These are phyloP conservation scores for Stenolophus ochropezus DNA, from an alignment of 2,888 invertebrate species.

Conservation along the genomic window DNA sequence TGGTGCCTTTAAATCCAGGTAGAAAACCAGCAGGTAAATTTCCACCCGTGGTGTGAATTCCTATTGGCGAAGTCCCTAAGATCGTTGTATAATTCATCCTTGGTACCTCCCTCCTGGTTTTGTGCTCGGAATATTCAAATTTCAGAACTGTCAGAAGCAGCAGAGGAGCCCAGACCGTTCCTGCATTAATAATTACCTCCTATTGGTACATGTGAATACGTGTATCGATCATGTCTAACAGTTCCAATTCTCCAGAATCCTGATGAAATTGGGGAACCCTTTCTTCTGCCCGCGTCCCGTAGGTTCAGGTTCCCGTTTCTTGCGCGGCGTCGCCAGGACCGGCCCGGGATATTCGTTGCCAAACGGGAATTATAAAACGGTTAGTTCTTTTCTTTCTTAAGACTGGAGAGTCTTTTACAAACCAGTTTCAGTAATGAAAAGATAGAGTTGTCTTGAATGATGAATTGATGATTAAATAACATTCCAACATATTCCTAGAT, in stretches of 20 bases:
- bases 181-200: slow-evolving; percentile 67
- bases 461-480: too few species aligned
- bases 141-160: slow-evolving; percentile 59
- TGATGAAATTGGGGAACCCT: slow-evolving; percentile 54
- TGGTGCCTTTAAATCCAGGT: background rate
- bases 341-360: too few species aligned
- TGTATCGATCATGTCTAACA: slow-evolving; percentile 59
- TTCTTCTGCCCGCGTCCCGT: background rate
- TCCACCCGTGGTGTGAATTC: background rate
- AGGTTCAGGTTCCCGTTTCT: slow-evolving; percentile 3
- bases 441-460: too few species aligned
- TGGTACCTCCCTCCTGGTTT: slow-evolving; percentile 36
- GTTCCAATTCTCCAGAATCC: slow-evolving; percentile 57
- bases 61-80: slow-evolving; percentile 10
- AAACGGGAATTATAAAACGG: too few species aligned
- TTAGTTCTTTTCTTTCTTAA: too few species aligned
- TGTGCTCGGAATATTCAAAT: slow-evolving; percentile 59
- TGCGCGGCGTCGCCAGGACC: background rate
- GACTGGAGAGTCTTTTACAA: too few species aligned
- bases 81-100: slow-evolving; percentile 44
- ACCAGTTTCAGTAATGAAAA: too few species aligned
- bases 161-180: slow-evolving; percentile 59
- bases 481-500: too few species aligned
- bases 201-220: slow-evolving; percentile 64
- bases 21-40: background rate